These are phyloP conservation scores for Melanostoma scalare DNA, from an alignment of 2,888 invertebrate genomes.

Conservation along the genomic window DNA sequence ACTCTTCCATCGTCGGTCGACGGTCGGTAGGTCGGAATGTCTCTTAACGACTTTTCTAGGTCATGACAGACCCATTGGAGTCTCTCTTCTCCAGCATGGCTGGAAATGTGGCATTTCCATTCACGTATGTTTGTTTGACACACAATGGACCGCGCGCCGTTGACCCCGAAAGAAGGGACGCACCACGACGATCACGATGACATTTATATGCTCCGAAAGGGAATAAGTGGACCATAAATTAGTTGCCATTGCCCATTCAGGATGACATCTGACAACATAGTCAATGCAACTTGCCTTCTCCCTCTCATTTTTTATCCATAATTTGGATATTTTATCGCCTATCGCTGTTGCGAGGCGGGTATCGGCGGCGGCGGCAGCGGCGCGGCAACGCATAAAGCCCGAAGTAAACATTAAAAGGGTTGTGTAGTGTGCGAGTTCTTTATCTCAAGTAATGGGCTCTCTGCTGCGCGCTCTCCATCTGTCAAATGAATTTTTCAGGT, in stretches of 20 bases:
- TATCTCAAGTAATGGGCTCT: conserved; percentile 29
- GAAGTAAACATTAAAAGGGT: conserved; percentile 59
- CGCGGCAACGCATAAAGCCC: conserved; percentile 29
- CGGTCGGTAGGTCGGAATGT: conserved; percentile 40
- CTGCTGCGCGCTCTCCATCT: conserved; percentile 60
- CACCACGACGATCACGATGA: conserved; percentile 65
- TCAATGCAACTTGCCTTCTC: conserved; percentile 56
- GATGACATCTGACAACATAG: conserved; percentile 73
- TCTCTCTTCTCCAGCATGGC: conserved; percentile 27
- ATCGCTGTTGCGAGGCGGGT: conserved; percentile 12
- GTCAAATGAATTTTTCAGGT: conserved; percentile 57
- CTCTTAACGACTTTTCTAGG: conserved; percentile 68
- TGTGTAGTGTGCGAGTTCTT: conserved; percentile 41
- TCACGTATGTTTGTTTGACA: conserved; percentile 37
- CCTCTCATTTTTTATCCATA: conserved; percentile 66
- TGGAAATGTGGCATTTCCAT: conserved; percentile 50
- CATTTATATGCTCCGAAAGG: conserved; percentile 71
- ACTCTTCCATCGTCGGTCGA: conserved; percentile 8
- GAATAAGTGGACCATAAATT: conserved; percentile 73
- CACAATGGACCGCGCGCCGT: conserved; percentile 57
- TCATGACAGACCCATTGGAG: conserved; percentile 70
- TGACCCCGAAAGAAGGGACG: conserved; percentile 70
- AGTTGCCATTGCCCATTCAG: conserved; percentile 70
- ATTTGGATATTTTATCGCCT: conserved; percentile 70
- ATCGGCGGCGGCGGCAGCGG: neutral